Percentiles rank a stretch among this genome's conserved stretches.
Conservation (phyloP, 2,113 vertebrate genomes). For the Limanda limanda region DNA sequence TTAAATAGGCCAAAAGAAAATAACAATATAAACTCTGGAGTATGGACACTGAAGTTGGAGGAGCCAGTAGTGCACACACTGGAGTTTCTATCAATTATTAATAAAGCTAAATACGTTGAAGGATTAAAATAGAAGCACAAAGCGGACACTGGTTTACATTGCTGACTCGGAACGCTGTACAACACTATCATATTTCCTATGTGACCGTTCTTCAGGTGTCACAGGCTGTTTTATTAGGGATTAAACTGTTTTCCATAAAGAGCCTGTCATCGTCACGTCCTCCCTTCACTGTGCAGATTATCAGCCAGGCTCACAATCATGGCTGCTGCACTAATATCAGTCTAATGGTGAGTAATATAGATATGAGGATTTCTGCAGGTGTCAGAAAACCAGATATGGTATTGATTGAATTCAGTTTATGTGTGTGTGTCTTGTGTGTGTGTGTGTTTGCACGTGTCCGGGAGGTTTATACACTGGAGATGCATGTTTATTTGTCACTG, state of each 20-base stretch:
- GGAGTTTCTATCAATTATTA: too few species aligned
- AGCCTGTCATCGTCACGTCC: constrained; percentile 24
- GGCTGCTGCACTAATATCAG: constrained; percentile 63
- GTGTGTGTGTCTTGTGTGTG: background rate
- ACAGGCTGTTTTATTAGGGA: constrained; percentile 5
- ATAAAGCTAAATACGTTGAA: background rate
- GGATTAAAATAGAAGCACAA: background rate
- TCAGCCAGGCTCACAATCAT: constrained; percentile 57
- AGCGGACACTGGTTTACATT: background rate
- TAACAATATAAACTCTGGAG: too few species aligned
- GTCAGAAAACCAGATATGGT: constrained; percentile 59
- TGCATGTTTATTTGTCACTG: background rate
- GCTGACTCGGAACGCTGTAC: background rate
- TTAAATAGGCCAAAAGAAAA: too few species aligned
- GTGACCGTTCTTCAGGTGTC: background rate
- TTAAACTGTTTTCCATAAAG: constrained; percentile 19
- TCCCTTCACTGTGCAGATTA: constrained; percentile 33
- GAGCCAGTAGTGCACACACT: too few species aligned
- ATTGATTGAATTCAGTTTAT: constrained; percentile 45
- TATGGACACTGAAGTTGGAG: too few species aligned
- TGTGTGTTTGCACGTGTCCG: background rate
- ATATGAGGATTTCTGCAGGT: constrained; percentile 69
- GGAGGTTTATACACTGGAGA: background rate
- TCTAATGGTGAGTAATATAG: constrained; percentile 62
- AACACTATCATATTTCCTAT: background rate